Base-by-base conservation (phyloP, 2,797 vertebrate genomes). In the Leucoraja ocellata region DNA sequence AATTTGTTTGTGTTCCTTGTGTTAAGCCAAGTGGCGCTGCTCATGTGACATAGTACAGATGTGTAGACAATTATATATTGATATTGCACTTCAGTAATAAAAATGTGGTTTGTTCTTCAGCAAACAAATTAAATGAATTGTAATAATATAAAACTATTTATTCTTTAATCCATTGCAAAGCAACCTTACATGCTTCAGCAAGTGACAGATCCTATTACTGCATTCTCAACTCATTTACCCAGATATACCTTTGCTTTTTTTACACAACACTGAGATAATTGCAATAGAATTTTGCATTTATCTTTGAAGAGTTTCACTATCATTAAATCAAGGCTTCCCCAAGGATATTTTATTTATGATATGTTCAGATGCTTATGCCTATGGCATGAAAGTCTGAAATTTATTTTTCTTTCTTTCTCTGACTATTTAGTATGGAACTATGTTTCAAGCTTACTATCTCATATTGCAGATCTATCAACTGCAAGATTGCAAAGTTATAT, bases 121-220 rank as follows among this genome's bases (percentile, higher is more conserved):
- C 4, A 86, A 63, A 61, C 25, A 25, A 14, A 4, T 84, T 84
- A 63, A 91, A 91, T 4, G 23, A 4, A 54, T 39, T 54, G 46
- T 23, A 3, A 74, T 11, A 2, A 71, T 39, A 16, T 73, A 23
- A 73, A 90, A 73, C 68, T 23, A 73, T 32, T 91, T 91, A 7
- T 71, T 91, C 10, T 25, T 91, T 91, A 74, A 39, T 73, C n/a
- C 39, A 13, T 18, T 86, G 11, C 7, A 83, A 46, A 91, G 65
- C 90, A 74, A 91, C 74, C 90, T 73, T 91, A 91, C 36, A 23
- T 25, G 32, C 0, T 63, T 74, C 36, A 4, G 65, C 46, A 8
- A 91, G 86, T n/a, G 39, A 91, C 8, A 71, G 86, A 91, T 71
- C 23, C 71, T n/a, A 91, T 25, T 90, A 73, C 23, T 68, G 65